Base-by-base conservation (phyloP, 1,140 invertebrate genomes). In the Hyles euphorbiae region DNA sequence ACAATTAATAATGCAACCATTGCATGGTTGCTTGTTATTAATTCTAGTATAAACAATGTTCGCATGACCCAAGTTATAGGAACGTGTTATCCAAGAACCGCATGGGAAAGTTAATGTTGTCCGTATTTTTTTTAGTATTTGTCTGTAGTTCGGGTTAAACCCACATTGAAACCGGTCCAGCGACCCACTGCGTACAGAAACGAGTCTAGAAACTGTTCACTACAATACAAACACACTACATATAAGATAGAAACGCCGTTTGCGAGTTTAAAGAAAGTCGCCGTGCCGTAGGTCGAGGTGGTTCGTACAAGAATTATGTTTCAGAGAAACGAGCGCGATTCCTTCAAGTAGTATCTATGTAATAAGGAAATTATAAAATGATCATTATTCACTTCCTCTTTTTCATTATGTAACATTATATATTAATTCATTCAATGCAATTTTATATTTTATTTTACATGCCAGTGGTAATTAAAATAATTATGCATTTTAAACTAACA, bases 211-310 rank as follows among this genome's bases (percentile, higher is more conserved):
- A 61, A 61, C 60, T 59, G 48, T 58, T 56, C 44, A n/a, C 9
- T 52, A 32, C 32, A 34, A 48, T 33, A 56, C 44, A 48, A 10
- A 53, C 44, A 59, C 43, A 52, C 32, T 36, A n/a, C 34, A n/a
- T 51, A 47, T 57, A 58, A 61, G 48, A 52, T 60, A 60, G 43
- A 46, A 61, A 12, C 10, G 50, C 44, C n/a, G 50, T 43, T 34
- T 49, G 54, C 36, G 55, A 56, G 67, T 55, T 65, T 64, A 68
- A 71, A 74, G 72, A 68, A 68, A 71, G 69, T 65, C 60, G 58
- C 60, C 67, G 68, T 74, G 69, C 62, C 53, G 67, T 72, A 74
- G 72, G 72, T 74, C 72, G 68, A 68, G 61, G 56, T 52, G 22
- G 22, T 22, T 22, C 22, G 22, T 22, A 22, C 57, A 56, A 63